Base-by-base conservation (phyloP, 1,140 invertebrate genomes). In the Adoxophyes honmai region DNA sequence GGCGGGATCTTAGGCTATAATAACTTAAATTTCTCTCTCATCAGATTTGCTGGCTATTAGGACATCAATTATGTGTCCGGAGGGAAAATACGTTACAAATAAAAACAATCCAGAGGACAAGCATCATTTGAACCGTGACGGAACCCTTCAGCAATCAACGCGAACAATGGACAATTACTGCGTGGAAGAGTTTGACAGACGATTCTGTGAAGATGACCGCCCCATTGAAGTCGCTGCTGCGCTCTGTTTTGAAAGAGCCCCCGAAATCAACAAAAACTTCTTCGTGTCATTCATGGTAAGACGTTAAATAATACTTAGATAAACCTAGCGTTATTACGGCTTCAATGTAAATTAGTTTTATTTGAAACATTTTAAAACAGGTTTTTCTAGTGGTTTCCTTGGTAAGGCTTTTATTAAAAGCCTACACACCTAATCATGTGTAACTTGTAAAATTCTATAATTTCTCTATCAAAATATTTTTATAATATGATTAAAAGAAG, bases 281-380 rank as follows among this genome's bases (percentile, higher is more conserved):
- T 55, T 63, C 13, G 38, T 88, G n/a, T 81, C 82, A 37, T 82
- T 85, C 55, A 57, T 82, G 55, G 83, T 86, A 69, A 86, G 80
- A 34, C 13, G n/a, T n/a, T n/a, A n/a, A n/a, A n/a, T n/a, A n/a
- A n/a, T n/a, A n/a, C n/a, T n/a, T n/a, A n/a, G n/a, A n/a, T n/a
- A n/a, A n/a, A n/a, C n/a, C n/a, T n/a, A n/a, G n/a, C n/a, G n/a
- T n/a, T n/a, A n/a, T n/a, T n/a, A n/a, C n/a, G n/a, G n/a, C n/a
- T n/a, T n/a, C n/a, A n/a, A n/a, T n/a, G n/a, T n/a, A n/a, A n/a
- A n/a, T n/a, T n/a, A n/a, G n/a, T n/a, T n/a, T n/a, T n/a, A n/a
- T n/a, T n/a, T n/a, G n/a, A n/a, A n/a, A n/a, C n/a, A n/a, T n/a
- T n/a, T n/a, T n/a, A n/a, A n/a, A n/a, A n/a, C n/a, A n/a, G n/a